Percentiles rank a stretch among this genome's conserved stretches.
Evolutionary conservation across 2,797 vertebrate genomes (phyloP).

Genomic region (Hippoglossus hippoglossus): DNA sequence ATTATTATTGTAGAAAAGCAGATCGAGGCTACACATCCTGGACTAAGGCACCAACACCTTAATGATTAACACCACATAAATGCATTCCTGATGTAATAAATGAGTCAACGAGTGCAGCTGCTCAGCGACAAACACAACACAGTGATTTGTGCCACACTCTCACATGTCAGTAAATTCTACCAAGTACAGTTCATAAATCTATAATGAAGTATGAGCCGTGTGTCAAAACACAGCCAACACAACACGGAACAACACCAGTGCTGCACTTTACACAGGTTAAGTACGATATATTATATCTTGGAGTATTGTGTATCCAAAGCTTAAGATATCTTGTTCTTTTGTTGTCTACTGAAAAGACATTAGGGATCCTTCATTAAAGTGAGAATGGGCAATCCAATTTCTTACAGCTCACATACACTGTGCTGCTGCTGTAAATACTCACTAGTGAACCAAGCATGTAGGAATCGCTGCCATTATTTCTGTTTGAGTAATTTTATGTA

Average conservation of each 20-base stretch:
- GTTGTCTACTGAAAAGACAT: background rate
- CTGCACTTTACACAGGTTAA: background rate
- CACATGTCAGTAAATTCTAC: conserved; percentile 2
- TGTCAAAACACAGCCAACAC: conserved; percentile 28
- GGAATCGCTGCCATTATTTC: too few species aligned
- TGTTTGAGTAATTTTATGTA: too few species aligned
- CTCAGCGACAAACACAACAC: conserved; percentile 30
- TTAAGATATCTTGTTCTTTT: background rate
- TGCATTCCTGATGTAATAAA: conserved; percentile 4
- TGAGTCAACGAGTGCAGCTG: conserved; percentile 41
- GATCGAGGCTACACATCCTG: background rate
- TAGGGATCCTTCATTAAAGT: too few species aligned
- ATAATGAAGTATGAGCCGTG: conserved; percentile 38
- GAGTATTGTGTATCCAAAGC: background rate
- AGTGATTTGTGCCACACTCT: conserved; percentile 21
- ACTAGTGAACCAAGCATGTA: too few species aligned
- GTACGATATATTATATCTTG: too few species aligned
- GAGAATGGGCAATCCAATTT: too few species aligned
- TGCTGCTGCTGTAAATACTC: background rate
- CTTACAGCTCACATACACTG: background rate
- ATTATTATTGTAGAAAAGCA: background rate
- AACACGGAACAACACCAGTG: background rate
- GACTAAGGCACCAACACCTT: background rate
- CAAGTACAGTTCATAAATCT: conserved; percentile 34
- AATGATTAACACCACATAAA: conserved; percentile 33